phyloP scores from a whole-genome alignment of 2,888 invertebrate species.

The Cyclophora albipunctata region DNA sequence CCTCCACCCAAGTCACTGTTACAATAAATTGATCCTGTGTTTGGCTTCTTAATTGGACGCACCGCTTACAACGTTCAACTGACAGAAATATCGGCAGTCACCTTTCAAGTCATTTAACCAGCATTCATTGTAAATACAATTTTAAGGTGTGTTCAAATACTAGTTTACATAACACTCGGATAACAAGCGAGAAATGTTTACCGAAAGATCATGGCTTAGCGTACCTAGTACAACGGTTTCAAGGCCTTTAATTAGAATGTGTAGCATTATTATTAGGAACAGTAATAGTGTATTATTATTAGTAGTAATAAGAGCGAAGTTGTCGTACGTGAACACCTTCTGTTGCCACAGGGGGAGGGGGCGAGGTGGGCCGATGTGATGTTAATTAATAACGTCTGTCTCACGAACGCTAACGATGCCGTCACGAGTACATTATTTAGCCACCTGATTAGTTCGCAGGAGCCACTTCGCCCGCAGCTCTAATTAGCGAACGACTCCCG shows the following conservation, averaged over 20 bases:
- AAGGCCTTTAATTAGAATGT: constrained; percentile 5
- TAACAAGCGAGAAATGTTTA: too few species aligned
- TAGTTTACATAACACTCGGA: too few species aligned
- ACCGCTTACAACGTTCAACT: constrained; percentile 26
- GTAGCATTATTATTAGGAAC: constrained; percentile 9
- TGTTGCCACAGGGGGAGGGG: constrained; percentile 20
- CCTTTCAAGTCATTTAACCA: too few species aligned
- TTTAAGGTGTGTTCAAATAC: too few species aligned
- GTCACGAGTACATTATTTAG: constrained; percentile 73
- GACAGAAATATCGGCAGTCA: constrained; percentile 5
- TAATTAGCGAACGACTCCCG: constrained; percentile 60
- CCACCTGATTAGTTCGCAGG: constrained; percentile 71
- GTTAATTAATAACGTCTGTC: constrained; percentile 74
- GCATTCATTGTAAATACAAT: too few species aligned
- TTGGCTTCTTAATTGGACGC: constrained; percentile 50
- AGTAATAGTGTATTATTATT: constrained; percentile 10
- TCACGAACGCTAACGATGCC: constrained; percentile 68
- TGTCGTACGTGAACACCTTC: constrained; percentile 7
- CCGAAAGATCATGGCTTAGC: too few species aligned
- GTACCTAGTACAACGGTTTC: too few species aligned
- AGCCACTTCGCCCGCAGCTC: constrained; percentile 57
- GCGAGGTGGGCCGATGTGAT: constrained; percentile 48
- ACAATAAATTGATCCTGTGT: constrained; percentile 59
- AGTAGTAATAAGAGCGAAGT: constrained; percentile 9
- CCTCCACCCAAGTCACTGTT: constrained; percentile 52